Percentiles rank a stretch among this genome's conserved stretches.
Evolutionary conservation across 2,888 invertebrate species (phyloP).

Genomic region (Noctuana brunneofusca): DNA sequence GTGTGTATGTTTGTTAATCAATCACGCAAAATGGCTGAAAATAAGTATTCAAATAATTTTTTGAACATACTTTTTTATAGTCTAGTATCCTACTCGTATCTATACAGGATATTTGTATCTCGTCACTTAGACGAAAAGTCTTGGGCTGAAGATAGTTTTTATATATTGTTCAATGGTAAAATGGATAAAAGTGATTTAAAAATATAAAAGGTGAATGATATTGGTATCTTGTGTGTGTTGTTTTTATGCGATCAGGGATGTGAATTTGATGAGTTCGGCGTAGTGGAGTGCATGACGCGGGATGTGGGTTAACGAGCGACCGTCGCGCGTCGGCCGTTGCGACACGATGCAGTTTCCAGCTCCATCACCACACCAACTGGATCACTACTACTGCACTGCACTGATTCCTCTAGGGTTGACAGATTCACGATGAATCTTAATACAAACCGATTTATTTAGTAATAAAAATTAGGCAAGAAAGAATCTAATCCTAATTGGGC

Average conservation of each 20-base stretch:
- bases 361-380: constrained; percentile 37
- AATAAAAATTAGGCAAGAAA: too few species aligned
- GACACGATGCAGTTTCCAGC: constrained; percentile 39
- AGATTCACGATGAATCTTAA: background rate
- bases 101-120: too few species aligned
- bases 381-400: constrained; percentile 24
- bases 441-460: background rate
- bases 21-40: too few species aligned
- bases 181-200: constrained; percentile 2
- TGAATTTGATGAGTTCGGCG: constrained; percentile 51
- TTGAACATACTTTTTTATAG: too few species aligned
- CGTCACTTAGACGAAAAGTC: too few species aligned
- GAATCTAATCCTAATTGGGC: too few species aligned
- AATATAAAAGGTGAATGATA: constrained; percentile 12
- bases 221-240: constrained; percentile 18
- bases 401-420: constrained; percentile 10
- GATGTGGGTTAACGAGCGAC: constrained; percentile 71
- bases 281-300: constrained; percentile 54
- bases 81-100: too few species aligned
- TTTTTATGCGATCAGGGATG: constrained; percentile 43
- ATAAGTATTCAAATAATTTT: too few species aligned
- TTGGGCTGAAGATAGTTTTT: too few species aligned
- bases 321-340: constrained; percentile 57
- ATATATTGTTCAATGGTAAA: too few species aligned
- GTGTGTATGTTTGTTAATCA: too few species aligned